Conservation (phyloP, 2,888 invertebrate genomes). For the Zygaena filipendulae region DNA sequence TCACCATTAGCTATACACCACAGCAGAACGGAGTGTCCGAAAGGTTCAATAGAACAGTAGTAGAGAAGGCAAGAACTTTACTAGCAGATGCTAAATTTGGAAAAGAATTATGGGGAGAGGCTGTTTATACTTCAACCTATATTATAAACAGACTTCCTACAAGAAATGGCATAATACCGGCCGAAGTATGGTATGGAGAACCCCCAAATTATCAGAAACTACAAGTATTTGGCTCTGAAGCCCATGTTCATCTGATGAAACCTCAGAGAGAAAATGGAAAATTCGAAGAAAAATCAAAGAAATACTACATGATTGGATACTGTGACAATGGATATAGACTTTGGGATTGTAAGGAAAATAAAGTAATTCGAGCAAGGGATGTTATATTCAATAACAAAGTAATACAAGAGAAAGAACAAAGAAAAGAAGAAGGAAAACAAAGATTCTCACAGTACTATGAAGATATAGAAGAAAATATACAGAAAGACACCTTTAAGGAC, state of each 20-base stretch:
- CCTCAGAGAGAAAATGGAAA: slow-evolving; percentile 1
- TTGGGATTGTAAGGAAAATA: neutral
- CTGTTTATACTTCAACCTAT: slow-evolving; percentile 2
- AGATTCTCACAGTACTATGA: too few relatives aligned
- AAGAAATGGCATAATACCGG: slow-evolving; percentile 1
- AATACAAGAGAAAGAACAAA: neutral
- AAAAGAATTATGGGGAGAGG: slow-evolving; percentile 5
- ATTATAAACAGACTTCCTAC: slow-evolving; percentile 3
- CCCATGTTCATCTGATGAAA: slow-evolving; percentile 1
- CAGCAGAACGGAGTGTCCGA: slow-evolving; percentile 1
- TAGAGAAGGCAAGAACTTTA: neutral
- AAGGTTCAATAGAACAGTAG: neutral
- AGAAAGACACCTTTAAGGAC: neutral
- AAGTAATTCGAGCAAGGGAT: slow-evolving; percentile 1
- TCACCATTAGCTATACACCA: slow-evolving; percentile 2
- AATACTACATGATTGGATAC: slow-evolving; percentile 1
- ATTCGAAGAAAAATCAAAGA: neutral
- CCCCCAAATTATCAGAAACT: neutral
- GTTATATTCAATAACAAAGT: slow-evolving; percentile 2
- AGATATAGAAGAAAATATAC: neutral
- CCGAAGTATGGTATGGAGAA: slow-evolving; percentile 1
- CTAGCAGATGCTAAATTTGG: neutral
- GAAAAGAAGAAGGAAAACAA: neutral
- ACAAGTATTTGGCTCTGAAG: slow-evolving; percentile 1
- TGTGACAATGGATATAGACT: slow-evolving; percentile 4